Evolutionary conservation across 2,797 vertebrate species (phyloP).

Genomic region (Enteromius thamalakanensis): DNA sequence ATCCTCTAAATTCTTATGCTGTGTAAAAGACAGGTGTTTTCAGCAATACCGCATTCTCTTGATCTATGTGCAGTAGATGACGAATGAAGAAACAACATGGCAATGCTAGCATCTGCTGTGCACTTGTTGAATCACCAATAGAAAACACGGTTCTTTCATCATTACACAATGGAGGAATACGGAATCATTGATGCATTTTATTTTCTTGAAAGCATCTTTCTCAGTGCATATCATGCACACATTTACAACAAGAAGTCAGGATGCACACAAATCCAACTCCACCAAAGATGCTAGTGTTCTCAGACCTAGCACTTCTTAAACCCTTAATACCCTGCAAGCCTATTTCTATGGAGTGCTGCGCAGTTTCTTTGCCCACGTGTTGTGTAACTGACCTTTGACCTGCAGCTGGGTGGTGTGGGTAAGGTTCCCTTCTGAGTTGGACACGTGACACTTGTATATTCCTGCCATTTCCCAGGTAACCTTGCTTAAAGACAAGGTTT

Average conservation of each 20-base stretch:
- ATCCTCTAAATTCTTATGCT: not conserved
- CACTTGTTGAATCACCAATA: not conserved
- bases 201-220: not conserved
- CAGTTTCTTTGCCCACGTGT: slow-evolving; percentile 25
- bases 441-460: slow-evolving; percentile 91
- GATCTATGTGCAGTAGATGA: not conserved
- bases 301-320: not conserved
- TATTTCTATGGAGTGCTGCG: slow-evolving; percentile 8
- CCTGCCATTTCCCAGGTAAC: slow-evolving; percentile 84
- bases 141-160: not conserved
- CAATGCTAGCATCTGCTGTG: not conserved
- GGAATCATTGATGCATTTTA: not conserved
- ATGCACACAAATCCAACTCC: slow-evolving; percentile 3
- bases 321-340: not conserved
- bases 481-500: slow-evolving; percentile 81
- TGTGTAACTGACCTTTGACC: slow-evolving; percentile 86
- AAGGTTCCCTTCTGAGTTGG: slow-evolving; percentile 88
- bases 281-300: slow-evolving; percentile 1
- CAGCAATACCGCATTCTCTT: not conserved
- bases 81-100: not conserved
- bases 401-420: slow-evolving; percentile 87
- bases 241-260: not conserved
- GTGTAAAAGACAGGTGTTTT: not conserved
- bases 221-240: not conserved
- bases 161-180: not conserved